phyloP scores from a whole-genome alignment of 2,888 invertebrate genomes.

The Aphidius colemani region DNA sequence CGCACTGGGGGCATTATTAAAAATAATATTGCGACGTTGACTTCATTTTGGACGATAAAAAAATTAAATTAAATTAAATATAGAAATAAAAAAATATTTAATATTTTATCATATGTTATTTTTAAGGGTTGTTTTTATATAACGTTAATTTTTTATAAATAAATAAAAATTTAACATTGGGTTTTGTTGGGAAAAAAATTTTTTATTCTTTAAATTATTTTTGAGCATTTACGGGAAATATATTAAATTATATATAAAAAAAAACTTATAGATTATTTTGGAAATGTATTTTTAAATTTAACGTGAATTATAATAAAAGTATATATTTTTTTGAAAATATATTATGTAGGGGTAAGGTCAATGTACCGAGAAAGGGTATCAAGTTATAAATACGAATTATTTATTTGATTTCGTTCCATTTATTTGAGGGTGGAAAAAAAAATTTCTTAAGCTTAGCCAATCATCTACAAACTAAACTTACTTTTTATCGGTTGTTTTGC shows the following conservation, averaged over 20 bases:
- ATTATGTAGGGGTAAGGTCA: slow-evolving; percentile 22
- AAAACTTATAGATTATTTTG: not conserved
- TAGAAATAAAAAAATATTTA: not conserved
- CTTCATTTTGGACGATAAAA: slow-evolving; percentile 35
- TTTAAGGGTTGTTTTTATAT: no score
- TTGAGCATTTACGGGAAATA: no score
- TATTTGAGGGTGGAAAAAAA: slow-evolving; percentile 25
- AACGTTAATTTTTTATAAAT: no score
- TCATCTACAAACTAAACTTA: slow-evolving; percentile 13
- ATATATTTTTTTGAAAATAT: not conserved
- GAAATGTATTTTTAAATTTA: slow-evolving; percentile 29
- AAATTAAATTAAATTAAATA: slow-evolving; percentile 19
- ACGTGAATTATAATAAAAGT: slow-evolving; percentile 25
- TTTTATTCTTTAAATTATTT: no score
- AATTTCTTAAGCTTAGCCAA: slow-evolving; percentile 5
- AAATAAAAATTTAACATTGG: no score
- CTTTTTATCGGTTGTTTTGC: slow-evolving; percentile 11
- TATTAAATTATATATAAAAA: no score
- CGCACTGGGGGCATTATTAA: slow-evolving; percentile 51
- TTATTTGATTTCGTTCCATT: slow-evolving; percentile 34
- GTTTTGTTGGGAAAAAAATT: no score
- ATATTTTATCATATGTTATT: no score
- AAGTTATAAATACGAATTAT: slow-evolving; percentile 32
- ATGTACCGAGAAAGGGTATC: slow-evolving; percentile 31
- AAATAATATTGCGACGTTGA: slow-evolving; percentile 55